phyloP scores from a whole-genome alignment of 2,113 vertebrate genomes.

The Tachysurus fulvidraco region DNA sequence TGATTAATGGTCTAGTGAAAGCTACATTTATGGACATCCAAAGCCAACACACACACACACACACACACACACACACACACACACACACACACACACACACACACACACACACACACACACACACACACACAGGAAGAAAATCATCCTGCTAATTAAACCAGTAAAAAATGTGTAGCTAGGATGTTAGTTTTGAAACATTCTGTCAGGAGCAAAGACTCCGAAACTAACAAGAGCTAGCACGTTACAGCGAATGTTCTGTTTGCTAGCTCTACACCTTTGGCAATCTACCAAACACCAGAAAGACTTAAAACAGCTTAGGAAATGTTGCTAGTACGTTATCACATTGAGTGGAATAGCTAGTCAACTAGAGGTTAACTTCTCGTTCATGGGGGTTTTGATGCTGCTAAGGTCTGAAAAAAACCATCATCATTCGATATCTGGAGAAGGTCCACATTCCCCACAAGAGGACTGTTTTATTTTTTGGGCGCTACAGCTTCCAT shows the following conservation, averaged over 20 bases:
- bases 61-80: background rate
- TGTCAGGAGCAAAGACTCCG: too few relatives aligned
- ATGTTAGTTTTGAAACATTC: background rate
- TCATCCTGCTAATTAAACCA: background rate
- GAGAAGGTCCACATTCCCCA: background rate
- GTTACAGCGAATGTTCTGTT: background rate
- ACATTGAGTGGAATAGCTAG: background rate
- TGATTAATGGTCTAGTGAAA: slow-evolving; percentile 47
- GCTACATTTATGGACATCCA: slow-evolving; percentile 55
- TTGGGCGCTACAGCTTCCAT: too few relatives aligned
- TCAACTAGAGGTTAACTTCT: background rate
- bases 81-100: background rate
- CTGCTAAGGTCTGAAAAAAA: background rate
- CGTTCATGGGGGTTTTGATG: background rate
- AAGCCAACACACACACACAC: background rate
- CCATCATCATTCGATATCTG: background rate
- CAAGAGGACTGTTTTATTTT: background rate
- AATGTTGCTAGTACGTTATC: background rate
- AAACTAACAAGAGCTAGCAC: background rate
- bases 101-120: background rate
- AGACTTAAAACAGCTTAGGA: background rate
- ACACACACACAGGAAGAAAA: background rate
- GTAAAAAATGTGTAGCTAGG: background rate
- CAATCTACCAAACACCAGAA: background rate
- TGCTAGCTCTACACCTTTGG: background rate